Evolutionary conservation across 2,888 invertebrate species (phyloP), one percentile per base, ranked within the genome.

Genomic region (Plagodis pulveraria): DNA sequence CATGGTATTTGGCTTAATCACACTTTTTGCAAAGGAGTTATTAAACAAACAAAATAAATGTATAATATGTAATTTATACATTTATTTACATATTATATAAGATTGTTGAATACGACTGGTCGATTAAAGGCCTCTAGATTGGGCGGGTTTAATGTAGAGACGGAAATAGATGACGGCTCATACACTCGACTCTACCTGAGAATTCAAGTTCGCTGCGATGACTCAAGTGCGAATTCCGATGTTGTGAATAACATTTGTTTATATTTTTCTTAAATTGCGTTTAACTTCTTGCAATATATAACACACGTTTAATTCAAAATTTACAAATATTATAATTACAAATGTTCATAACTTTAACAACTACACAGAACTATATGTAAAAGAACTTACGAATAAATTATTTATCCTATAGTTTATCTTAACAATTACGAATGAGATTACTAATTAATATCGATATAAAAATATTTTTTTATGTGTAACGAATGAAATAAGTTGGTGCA

Each of bases 171-270:
- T 44, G 60, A 63, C 67, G 55, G 43, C 50, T 48, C 52, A 68
- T 71, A 68, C 69, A 67, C 57, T 62, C 69, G 69, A 61, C 49
- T 69, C 70, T 71, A 83, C 83, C 82, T 80, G 80, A 72, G 67
- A 70, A 71, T 68, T 69, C 80, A 82, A 82, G 75, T 78, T 81
- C 80, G 74, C 73, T 59, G 69, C 22, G 22, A 66, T 83, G 81
- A 80, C 65, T 81, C 78, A 78, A 71, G 69, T 68, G 66, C 59
- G 58, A 70, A 78, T 81, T 72, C 72, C 72, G 54, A 58, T 43
- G 55, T 66, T 58, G 64, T 75, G 76, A 77, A 58, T 77, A 69
- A 66, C 12, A 56, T 74, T 72, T 78, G 72, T 76, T 70, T 78
- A 67, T 70, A 59, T 62, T 55, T 46, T 12, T 46, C 51, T 44